Conservation (phyloP, 1,140 invertebrate species). For the Cydia strobilella region DNA sequence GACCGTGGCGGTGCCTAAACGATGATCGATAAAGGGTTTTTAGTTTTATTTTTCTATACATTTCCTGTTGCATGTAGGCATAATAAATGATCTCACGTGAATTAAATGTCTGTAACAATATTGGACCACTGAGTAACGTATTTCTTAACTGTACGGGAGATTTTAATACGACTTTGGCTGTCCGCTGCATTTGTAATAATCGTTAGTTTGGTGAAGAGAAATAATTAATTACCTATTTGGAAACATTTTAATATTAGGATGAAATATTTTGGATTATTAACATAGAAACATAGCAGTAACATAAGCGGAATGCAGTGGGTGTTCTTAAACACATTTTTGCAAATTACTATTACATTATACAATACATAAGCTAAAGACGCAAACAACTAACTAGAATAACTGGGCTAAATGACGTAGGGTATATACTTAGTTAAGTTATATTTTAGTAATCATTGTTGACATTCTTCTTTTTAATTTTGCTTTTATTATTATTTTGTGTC, state of each 20-base stretch:
- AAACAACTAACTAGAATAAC: too few relatives aligned
- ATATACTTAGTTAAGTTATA: too few relatives aligned
- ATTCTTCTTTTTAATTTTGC: too few relatives aligned
- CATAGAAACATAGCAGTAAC: too few relatives aligned
- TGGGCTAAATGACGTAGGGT: too few relatives aligned
- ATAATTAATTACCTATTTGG: slow-evolving; percentile 1
- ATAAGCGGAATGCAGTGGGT: too few relatives aligned
- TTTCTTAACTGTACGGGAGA: slow-evolving; percentile 8
- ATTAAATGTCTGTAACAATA: slow-evolving; percentile 35
- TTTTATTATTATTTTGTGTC: too few relatives aligned
- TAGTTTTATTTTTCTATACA: slow-evolving; percentile 40
- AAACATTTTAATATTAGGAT: background rate
- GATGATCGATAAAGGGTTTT: slow-evolving; percentile 66
- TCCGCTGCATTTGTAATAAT: slow-evolving; percentile 7
- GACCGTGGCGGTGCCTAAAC: slow-evolving; percentile 57
- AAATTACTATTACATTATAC: too few relatives aligned
- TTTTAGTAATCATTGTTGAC: too few relatives aligned
- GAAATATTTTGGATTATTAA: background rate
- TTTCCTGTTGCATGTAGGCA: slow-evolving; percentile 41
- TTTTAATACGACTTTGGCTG: slow-evolving; percentile 5
- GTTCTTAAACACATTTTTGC: too few relatives aligned
- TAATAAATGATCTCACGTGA: slow-evolving; percentile 37
- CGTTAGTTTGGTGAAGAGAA: background rate
- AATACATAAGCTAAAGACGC: too few relatives aligned
- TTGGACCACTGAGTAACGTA: slow-evolving; percentile 23